Evolutionary conservation across 2,888 invertebrate genomes (phyloP).

Genomic region (Pycnomerus fuliginosus): DNA sequence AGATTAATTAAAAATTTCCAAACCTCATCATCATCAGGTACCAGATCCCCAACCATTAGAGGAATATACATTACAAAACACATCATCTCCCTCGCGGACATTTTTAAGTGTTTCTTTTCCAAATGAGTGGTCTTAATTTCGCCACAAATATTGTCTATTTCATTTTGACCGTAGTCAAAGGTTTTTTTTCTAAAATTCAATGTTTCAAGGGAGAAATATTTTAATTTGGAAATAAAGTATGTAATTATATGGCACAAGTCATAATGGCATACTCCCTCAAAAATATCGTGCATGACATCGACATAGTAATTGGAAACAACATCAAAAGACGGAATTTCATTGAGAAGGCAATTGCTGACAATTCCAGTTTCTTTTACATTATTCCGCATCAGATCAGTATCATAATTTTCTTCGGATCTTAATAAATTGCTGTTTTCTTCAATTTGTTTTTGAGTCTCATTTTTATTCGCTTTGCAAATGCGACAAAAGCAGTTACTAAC

Average conservation of each 20-base stretch:
- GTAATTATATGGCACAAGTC: slow-evolving; percentile 25
- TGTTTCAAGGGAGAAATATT: slow-evolving; percentile 6
- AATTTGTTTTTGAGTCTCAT: slow-evolving; percentile 8
- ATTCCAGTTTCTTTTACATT: slow-evolving; percentile 21
- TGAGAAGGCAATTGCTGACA: slow-evolving; percentile 19
- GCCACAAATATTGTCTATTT: slow-evolving; percentile 9
- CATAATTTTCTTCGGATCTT: slow-evolving; percentile 27
- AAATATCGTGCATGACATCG: slow-evolving; percentile 13
- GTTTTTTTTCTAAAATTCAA: slow-evolving; percentile 13
- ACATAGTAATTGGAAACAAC: slow-evolving; percentile 25
- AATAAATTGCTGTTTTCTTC: slow-evolving; percentile 20
- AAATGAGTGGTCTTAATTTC: slow-evolving; percentile 4
- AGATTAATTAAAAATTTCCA: slow-evolving; percentile 14
- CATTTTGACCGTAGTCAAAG: slow-evolving; percentile 9
- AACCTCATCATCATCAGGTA: slow-evolving; percentile 11
- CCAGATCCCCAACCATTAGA: slow-evolving; percentile 19
- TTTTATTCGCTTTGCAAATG: slow-evolving; percentile 22
- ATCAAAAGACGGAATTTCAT: slow-evolving; percentile 32
- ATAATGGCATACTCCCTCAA: slow-evolving; percentile 29
- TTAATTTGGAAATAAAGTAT: slow-evolving; percentile 10
- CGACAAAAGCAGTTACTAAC: slow-evolving; percentile 25
- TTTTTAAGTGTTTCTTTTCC: slow-evolving; percentile 13
- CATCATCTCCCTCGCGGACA: slow-evolving; percentile 22
- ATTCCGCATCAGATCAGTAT: slow-evolving; percentile 12
- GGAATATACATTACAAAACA: slow-evolving; percentile 13